Base-by-base conservation (phyloP, 2,113 vertebrate genomes). In the Rattus rattus region DNA sequence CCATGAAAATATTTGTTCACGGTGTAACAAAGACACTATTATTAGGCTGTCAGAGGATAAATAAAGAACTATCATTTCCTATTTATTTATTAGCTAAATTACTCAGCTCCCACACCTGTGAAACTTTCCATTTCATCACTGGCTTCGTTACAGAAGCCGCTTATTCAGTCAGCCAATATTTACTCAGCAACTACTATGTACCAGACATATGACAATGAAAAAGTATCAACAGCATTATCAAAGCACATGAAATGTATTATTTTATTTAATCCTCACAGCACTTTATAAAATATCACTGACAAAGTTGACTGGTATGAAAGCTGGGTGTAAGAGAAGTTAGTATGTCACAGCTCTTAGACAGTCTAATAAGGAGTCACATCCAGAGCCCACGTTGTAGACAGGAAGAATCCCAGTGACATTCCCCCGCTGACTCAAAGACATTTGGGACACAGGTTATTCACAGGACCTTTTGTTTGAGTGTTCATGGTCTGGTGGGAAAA, bases 41-140 rank as follows among this genome's bases (percentile, higher is more conserved):
- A 83, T 77, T 61, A 83, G 39, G 2, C 5, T 22, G 54, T 22
- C 22, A 81, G 43, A 33, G 81, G 63, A 67, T 54, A 19, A 79
- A 90, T 33, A 39, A 90, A 93, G 39, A 97, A 56, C 12, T 73
- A 5, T n/a, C 54, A 26, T 61, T 95, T 94, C 16, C 65, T 65
- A 80, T 96, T 59, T 77, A 61, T 87, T 95, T 89, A 94, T 91
- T 90, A 52, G 67, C 22, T 81, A 47, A 92, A 89, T 76, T 70
- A 95, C 39, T 30, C 52, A 54, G 22, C 52, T 73, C 67, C 49
- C 61, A 94, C 94, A 49, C n/a, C 47, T 33, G 9, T 90, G 73
- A 92, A 47, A 93, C 30, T 85, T 86, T 47, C 13, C 85, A 77
- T 83, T 96, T 93, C 30, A 91, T 54, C 59, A 89, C 33, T 88